These are phyloP conservation scores for Toxotes lorentzi DNA, from an alignment of 2,797 vertebrate species.

Conservation along the genomic window DNA sequence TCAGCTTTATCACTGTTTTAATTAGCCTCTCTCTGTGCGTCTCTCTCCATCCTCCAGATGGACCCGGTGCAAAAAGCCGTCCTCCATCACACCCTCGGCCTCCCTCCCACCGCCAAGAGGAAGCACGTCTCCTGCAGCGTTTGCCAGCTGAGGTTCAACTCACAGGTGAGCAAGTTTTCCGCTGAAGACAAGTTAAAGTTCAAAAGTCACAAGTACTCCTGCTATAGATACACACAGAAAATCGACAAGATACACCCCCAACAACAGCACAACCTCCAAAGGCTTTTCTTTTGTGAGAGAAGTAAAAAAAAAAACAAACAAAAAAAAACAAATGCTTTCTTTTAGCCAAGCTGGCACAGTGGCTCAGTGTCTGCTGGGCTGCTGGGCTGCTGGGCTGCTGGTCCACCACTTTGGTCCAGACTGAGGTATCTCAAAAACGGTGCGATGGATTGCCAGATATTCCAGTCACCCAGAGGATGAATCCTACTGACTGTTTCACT, in stretches of 20 bases:
- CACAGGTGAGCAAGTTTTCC: conserved; percentile 88
- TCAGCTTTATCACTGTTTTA: conserved; percentile 59
- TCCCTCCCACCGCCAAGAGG: conserved; percentile 91
- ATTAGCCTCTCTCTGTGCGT: conserved; percentile 59
- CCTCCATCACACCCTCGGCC: conserved; percentile 96
- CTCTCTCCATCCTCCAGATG: conserved; percentile 87
- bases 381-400: no score
- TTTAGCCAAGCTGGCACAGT: no score
- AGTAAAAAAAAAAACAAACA: no score
- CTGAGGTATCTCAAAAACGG: no score
- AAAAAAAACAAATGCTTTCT: no score
- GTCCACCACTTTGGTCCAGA: no score
- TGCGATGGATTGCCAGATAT: no score
- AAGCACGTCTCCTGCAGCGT: conserved; percentile 96
- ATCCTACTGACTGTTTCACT: no score
- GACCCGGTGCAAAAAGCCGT: conserved; percentile 98
- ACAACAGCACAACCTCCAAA: not conserved
- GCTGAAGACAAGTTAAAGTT: conserved; percentile 27
- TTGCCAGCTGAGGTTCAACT: conserved; percentile 99
- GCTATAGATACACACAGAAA: not conserved
- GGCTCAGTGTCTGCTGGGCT: no score
- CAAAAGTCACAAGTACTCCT: not conserved
- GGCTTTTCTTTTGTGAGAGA: no score
- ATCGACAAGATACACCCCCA: not conserved
- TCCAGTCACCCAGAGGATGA: no score